Base-by-base conservation (phyloP, 2,888 invertebrate species). In the Plagodis dolabraria region DNA sequence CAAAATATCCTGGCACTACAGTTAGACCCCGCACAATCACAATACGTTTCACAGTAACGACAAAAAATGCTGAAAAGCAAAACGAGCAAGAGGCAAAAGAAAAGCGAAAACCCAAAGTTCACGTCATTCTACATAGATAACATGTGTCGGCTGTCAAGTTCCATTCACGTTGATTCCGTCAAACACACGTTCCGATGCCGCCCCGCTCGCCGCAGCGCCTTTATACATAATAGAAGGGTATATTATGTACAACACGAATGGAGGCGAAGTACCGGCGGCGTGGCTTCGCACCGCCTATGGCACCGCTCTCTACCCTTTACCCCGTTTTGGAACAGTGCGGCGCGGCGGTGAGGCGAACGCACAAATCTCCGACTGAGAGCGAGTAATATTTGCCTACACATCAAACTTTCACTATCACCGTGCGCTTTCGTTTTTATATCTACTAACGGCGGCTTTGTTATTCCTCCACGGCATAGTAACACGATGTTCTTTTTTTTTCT, bases 381-480 rank as follows among this genome's bases (percentile, higher is more conserved):
- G 86, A 81, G 87, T 83, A 85, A 89, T 91, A 92, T 92, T 92
- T 92, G 90, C 92, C 89, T 89, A 91, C 92, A 92, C 91, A 92
- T 92, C 89, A 91, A 92, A 92, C 92, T 92, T 92, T 92, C 92
- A 92, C 92, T 92, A 90, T 90, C 92, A 79, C 72, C 67, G 83
- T 82, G 73, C 85, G 87, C 92, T 92, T 92, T 92, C 92, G 89
- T 91, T 92, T 92, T 92, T 91, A 87, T 87, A 87, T 84, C 86
- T 80, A 79, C 82, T 77, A 84, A 81, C 83, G 79, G 75, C 78
- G 76, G 72, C 79, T 89, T 89, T 90, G 87, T 90, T 89, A 76
- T 87, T 86, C 74, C 79, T 83, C 76, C 64, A 61, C 69, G 22
- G 22, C 22, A 22, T 1, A 22, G 22, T 22, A 22, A 22, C 22